Conservation (phyloP, 2,797 vertebrate species). For the Sebastes goodei region DNA sequence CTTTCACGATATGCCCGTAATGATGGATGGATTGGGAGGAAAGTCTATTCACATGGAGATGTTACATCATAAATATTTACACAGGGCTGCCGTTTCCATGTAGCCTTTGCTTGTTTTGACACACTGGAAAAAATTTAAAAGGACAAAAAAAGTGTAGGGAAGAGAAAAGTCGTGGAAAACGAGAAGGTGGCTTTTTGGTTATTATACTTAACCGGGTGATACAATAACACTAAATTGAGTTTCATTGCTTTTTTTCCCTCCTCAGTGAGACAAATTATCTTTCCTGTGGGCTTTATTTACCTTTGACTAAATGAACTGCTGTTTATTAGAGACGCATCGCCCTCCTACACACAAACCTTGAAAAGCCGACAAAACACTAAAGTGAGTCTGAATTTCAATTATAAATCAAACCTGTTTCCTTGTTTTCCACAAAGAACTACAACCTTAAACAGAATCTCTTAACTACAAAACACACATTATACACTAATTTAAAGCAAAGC, state of each 20-base stretch:
- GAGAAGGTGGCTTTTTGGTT: constrained; percentile 55
- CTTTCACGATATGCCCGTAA: constrained; percentile 87
- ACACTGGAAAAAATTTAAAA: constrained; percentile 80
- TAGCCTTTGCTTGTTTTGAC: constrained; percentile 87
- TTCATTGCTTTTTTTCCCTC: constrained; percentile 34
- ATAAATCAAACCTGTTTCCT: constrained; percentile 12
- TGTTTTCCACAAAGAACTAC: not conserved
- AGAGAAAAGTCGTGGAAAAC: constrained; percentile 56
- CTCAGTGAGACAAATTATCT: constrained; percentile 57
- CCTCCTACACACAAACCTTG: constrained; percentile 48
- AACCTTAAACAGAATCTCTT: not conserved
- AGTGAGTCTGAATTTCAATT: constrained; percentile 36
- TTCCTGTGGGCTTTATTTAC: constrained; percentile 64
- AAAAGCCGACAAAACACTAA: constrained; percentile 51
- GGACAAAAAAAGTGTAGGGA: constrained; percentile 69
- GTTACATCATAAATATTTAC: constrained; percentile 98
- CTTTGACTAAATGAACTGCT: constrained; percentile 58
- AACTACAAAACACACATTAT: constrained; percentile 23
- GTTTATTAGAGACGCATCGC: constrained; percentile 59
- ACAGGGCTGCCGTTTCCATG: constrained; percentile 92
- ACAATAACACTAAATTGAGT: constrained; percentile 49
- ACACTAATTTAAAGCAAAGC: constrained; percentile 14
- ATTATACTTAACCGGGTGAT: constrained; percentile 32
- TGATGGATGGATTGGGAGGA: constrained; percentile 95
- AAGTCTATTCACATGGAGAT: constrained; percentile 91